These are phyloP conservation scores for Chaetorhynchus papuensis DNA, from an alignment of 2,113 vertebrate genomes.

Conservation along the genomic window DNA sequence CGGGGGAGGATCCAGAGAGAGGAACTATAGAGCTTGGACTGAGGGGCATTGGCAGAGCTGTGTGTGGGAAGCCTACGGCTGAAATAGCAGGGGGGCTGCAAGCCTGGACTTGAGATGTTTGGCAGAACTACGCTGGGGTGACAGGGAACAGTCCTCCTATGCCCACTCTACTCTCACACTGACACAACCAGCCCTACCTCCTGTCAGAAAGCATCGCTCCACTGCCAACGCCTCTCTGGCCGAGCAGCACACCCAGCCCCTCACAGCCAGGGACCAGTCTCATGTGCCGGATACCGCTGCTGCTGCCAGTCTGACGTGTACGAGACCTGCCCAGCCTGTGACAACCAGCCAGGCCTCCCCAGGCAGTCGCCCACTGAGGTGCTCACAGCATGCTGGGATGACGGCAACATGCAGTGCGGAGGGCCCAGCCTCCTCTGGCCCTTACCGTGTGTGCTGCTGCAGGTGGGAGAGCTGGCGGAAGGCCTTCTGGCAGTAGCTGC, in stretches of 20 bases:
- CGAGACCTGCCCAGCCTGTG: background rate
- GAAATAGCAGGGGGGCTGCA: slow-evolving; percentile 10
- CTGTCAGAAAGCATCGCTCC: background rate
- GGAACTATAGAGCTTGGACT: slow-evolving; percentile 50
- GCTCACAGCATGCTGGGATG: slow-evolving; percentile 54
- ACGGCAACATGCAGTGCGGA: slow-evolving; percentile 73
- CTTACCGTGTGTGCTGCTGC: slow-evolving; percentile 83
- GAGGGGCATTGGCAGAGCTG: slow-evolving; percentile 58
- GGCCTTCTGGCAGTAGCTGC: slow-evolving; percentile 90
- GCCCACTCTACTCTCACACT: background rate
- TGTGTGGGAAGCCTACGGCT: slow-evolving; percentile 41
- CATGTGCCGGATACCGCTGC: fast-evolving
- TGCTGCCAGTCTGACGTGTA: background rate
- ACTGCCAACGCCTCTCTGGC: background rate
- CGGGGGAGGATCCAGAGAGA: slow-evolving; percentile 69
- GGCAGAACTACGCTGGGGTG: background rate
- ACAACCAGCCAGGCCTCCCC: background rate
- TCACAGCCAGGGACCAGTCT: background rate
- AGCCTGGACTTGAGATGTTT: slow-evolving; percentile 17
- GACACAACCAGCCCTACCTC: background rate
- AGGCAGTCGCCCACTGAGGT: background rate
- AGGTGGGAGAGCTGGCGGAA: slow-evolving; percentile 77
- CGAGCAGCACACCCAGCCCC: background rate
- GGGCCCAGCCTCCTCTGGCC: slow-evolving; percentile 83
- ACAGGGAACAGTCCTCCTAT: background rate